Percentiles rank a stretch among this genome's conserved stretches.
phyloP scores from a whole-genome alignment of 2,888 invertebrate genomes.

The Philaethria dido region DNA sequence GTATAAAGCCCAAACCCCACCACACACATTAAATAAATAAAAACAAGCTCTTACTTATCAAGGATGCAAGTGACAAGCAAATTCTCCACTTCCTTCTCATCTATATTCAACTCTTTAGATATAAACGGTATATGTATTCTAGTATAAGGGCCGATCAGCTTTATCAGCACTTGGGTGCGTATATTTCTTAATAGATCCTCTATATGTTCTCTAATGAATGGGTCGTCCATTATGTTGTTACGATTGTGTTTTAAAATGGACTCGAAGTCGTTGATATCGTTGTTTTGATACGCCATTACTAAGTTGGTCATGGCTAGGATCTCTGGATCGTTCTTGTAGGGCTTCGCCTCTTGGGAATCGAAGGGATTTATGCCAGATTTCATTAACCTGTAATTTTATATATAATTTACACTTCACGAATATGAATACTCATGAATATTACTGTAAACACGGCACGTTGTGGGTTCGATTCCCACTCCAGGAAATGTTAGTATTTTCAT shows the following conservation, averaged over 20 bases:
- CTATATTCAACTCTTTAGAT: constrained; percentile 96
- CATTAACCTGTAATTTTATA: constrained; percentile 89
- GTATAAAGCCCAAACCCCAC: too few species aligned
- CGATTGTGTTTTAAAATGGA: constrained; percentile 95
- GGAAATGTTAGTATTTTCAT: too few species aligned
- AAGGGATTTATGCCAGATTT: constrained; percentile 99
- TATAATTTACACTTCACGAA: too few species aligned
- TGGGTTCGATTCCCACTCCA: too few species aligned
- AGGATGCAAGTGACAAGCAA: constrained; percentile 98
- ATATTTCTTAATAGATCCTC: constrained; percentile 98
- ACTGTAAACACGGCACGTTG: too few species aligned
- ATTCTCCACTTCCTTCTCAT: constrained; percentile 97
- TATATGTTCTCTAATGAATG: constrained; percentile 99
- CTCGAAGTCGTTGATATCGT: constrained; percentile 99
- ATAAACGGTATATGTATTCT: constrained; percentile 99
- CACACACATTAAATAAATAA: background rate
- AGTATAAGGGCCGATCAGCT: constrained; percentile 98
- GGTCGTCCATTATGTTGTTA: constrained; percentile 99
- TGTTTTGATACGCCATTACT: constrained; percentile 98
- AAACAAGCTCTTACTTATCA: constrained; percentile 92
- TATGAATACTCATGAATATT: too few species aligned
- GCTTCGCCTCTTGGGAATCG: constrained; percentile 99
- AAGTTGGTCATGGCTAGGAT: constrained; percentile 99
- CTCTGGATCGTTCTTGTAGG: constrained; percentile 99
- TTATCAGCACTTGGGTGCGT: constrained; percentile 97